Base-by-base conservation (phyloP, 1,140 invertebrate genomes). In the Spodoptera litura region DNA sequence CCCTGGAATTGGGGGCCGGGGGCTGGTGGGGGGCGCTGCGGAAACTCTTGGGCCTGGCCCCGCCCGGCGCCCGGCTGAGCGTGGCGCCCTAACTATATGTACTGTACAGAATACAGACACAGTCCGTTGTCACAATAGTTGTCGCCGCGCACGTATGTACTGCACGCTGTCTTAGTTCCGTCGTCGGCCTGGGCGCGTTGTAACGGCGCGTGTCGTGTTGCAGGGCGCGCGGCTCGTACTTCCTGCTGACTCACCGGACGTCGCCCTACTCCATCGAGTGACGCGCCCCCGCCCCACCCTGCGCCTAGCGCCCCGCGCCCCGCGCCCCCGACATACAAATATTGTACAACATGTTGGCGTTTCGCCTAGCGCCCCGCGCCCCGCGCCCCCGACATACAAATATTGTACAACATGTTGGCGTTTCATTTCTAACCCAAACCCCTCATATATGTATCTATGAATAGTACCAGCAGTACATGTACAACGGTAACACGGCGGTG, bases 261-360 rank as follows among this genome's bases (percentile, higher is more conserved):
- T 85, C 92, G 8, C 94, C 94, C 15, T 95, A 83, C 78, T 93
- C 89, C 0, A 88, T 93, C 85, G 88, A 92, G 81, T 91, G 87
- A 80, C 44, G 9, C 53, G 58, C 38, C 61, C 25, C n/a, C 20
- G 38, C 31, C 4, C 55, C 8, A 56, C 20, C 20, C 20, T 1
- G 20, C 20, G 20, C 20, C 20, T 1, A 0, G 20, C 20, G 20
- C 20, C 20, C 20, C 20, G 20, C 20, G 20, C 20, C 31, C 31
- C 31, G 31, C 31, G 31, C 31, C 31, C 31, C 31, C 31, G 31
- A 66, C 75, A 64, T 81, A 58, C 74, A 38, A 44, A 59, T 31
- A 13, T 71, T 80, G 15, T 64, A 11, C 38, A 74, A 27, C 61
- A 62, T n/a, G n/a, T n/a, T n/a, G n/a, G n/a, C n/a, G n/a, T n/a